Conservation (phyloP, 2,888 invertebrate species). For the Euplexia lucipara region DNA sequence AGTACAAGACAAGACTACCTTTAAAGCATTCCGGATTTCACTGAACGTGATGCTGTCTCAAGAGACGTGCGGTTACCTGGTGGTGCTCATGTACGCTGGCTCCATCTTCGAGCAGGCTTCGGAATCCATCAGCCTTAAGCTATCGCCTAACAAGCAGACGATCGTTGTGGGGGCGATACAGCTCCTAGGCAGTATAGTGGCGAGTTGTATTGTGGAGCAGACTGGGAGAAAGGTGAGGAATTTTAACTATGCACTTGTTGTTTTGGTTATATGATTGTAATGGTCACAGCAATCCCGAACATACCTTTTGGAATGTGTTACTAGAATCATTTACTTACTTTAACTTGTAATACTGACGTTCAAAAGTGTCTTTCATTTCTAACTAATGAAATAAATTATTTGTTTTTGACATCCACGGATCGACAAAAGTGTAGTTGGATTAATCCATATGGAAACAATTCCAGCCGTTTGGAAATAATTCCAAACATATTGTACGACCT, state of each 20-base stretch:
- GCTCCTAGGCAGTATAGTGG: conserved; percentile 84
- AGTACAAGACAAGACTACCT: conserved; percentile 87
- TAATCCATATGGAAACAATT: too few relatives aligned
- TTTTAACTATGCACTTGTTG: not conserved
- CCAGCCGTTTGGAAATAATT: too few relatives aligned
- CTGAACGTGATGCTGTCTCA: conserved; percentile 88
- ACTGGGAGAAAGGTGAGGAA: conserved; percentile 85
- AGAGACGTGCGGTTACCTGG: conserved; percentile 88
- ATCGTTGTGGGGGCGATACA: conserved; percentile 86
- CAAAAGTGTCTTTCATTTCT: too few relatives aligned
- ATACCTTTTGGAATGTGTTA: too few relatives aligned
- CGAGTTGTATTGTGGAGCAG: conserved; percentile 87
- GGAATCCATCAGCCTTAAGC: conserved; percentile 83
- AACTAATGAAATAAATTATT: too few relatives aligned
- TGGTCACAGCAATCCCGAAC: too few relatives aligned
- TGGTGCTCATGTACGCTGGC: conserved; percentile 88
- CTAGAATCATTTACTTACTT: too few relatives aligned
- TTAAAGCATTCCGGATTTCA: conserved; percentile 87
- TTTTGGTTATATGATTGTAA: too few relatives aligned
- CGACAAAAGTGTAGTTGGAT: too few relatives aligned
- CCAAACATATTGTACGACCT: too few relatives aligned
- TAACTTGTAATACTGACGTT: too few relatives aligned
- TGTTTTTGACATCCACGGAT: too few relatives aligned
- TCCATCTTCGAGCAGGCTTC: conserved; percentile 88
- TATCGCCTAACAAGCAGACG: conserved; percentile 88